These are phyloP conservation scores for Trachelus iudaicus DNA, from an alignment of 2,888 invertebrate species.

Conservation along the genomic window DNA sequence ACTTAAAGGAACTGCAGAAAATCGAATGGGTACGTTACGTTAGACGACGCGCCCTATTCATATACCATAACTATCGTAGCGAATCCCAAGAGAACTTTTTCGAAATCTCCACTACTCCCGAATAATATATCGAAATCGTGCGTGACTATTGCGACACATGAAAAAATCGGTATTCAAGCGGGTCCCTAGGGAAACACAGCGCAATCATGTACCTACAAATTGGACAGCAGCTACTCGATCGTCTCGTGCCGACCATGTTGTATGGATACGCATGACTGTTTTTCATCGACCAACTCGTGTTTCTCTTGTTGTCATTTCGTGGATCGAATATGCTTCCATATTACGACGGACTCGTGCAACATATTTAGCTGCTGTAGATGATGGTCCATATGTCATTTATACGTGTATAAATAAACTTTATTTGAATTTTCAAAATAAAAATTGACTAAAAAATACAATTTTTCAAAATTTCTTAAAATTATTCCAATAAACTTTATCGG, in stretches of 20 bases:
- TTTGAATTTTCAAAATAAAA: not conserved
- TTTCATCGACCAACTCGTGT: not conserved
- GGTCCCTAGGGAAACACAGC: not conserved
- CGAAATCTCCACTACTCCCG: not conserved
- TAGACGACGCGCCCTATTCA: not conserved
- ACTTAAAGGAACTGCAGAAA: not conserved
- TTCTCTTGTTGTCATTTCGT: not conserved
- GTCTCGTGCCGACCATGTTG: not conserved
- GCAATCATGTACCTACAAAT: not conserved
- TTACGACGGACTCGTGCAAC: not conserved
- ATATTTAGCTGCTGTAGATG: not conserved
- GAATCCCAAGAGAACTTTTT: not conserved
- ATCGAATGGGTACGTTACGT: not conserved
- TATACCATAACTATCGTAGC: not conserved
- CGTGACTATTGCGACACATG: not conserved
- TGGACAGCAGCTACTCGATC: not conserved
- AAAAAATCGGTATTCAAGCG: conserved; percentile 1
- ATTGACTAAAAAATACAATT: not conserved
- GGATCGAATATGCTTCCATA: not conserved
- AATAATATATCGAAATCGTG: not conserved
- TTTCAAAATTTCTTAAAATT: not conserved
- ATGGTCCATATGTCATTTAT: not conserved
- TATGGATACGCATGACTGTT: not conserved
- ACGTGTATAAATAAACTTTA: not conserved
- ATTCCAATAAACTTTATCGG: not conserved